Evolutionary conservation across 2,797 vertebrate species (phyloP), one percentile per base, ranked within the genome.

Genomic region (Lophotriccus pileatus): DNA sequence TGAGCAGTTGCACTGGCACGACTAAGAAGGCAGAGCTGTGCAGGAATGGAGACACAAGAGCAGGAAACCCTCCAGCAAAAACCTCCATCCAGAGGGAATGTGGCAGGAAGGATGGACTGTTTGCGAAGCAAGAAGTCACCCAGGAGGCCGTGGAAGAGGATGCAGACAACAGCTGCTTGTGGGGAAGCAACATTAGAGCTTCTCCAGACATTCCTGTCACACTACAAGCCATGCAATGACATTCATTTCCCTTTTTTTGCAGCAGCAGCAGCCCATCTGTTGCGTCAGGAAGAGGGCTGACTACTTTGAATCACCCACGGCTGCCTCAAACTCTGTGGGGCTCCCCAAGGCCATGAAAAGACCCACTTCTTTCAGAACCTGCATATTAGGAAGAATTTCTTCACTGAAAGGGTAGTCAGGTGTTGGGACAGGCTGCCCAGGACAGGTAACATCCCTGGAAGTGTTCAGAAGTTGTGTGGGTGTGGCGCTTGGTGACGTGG

Each of bases 21-120:
- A 27, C 66, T 19, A 63, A 74, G 55, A 82, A 43, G 32, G 84
- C 74, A 75, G 80, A 92, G 74, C 41, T 53, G 30, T 50, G 52
- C 50, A 70, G 64, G 37, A 92, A 74, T 5, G 52, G 72, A 43
- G 27, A 72, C 43, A 62, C 18, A 59, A 36, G 81, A 87, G 72
- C 87, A 93, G 93, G 89, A 95, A 95, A 81, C 68, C 82, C 84
- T 94, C 46, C 82, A 83, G 95, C 64, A 87, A 85, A 83, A 83
- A 36, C 30, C 34, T 91, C 56, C 64, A 63, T 81, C 49, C 87
- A 87, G 46, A 49, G 16, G 32, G 87, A 96, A 69, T 18, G n/a
- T 89, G 78, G 84, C 81, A 94, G 86, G 92, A 95, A 95, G 89
- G 78, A 74, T 37, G 79, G 64, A 8, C 68, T 70, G 49, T 80